Conservation (phyloP, 2,888 invertebrate species). For the Tipula unca region DNA sequence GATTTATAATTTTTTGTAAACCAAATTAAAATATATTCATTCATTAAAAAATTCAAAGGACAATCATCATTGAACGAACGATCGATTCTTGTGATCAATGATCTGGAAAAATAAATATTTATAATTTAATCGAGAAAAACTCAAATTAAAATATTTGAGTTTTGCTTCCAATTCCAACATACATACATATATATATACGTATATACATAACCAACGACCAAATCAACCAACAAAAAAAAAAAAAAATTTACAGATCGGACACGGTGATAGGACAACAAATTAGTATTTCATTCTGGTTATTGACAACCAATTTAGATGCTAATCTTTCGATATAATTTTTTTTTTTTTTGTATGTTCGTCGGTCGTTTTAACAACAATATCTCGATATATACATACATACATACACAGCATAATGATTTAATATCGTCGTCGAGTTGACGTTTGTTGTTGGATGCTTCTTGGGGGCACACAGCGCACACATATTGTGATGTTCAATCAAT, state of each 20-base stretch:
- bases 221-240: not conserved
- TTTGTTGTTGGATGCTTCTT: not conserved
- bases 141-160: not conserved
- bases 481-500: not conserved
- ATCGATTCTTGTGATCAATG: not conserved
- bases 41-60: not conserved
- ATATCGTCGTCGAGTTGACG: not conserved
- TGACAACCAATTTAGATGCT: constrained; percentile 18
- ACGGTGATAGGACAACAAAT: constrained; percentile 18
- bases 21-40: not conserved
- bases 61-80: not conserved
- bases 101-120: not conserved
- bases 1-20: not conserved
- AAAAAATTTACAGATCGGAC: too few species aligned
- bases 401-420: not conserved
- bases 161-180: not conserved
- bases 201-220: not conserved
- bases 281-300: constrained; percentile 15
- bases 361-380: not conserved
- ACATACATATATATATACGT: too few species aligned
- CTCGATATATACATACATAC: too few species aligned
- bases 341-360: not conserved
- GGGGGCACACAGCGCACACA: not conserved
- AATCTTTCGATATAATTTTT: constrained; percentile 1
- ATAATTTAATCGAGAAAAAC: not conserved